Evolutionary conservation across 2,888 invertebrate genomes (phyloP).

Genomic region (Dasypolia templi): DNA sequence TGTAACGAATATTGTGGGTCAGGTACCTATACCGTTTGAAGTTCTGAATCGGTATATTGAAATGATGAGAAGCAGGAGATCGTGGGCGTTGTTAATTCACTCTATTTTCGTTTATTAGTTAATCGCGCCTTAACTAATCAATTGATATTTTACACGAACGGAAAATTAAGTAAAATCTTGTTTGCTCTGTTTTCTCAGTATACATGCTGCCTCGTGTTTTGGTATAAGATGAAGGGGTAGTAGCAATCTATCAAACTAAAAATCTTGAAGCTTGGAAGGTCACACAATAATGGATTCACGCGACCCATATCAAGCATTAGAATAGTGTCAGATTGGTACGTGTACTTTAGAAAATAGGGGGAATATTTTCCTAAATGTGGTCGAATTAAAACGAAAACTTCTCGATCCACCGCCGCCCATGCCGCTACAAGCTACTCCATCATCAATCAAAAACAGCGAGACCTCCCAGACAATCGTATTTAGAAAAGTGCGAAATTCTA

Average conservation of each 20-base stretch:
- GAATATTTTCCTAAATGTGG: slow-evolving; percentile 6
- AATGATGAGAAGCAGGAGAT: slow-evolving; percentile 64
- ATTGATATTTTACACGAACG: slow-evolving; percentile 37
- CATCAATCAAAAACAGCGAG: slow-evolving; percentile 55
- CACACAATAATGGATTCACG: slow-evolving; percentile 51
- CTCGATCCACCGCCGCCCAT: slow-evolving; percentile 1
- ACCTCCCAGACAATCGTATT: slow-evolving; percentile 61
- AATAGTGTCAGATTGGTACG: slow-evolving; percentile 43
- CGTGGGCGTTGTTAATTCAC: slow-evolving; percentile 35
- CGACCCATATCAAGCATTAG: slow-evolving; percentile 50
- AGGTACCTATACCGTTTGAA: slow-evolving; percentile 63
- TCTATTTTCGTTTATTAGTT: slow-evolving; percentile 19
- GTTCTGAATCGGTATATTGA: slow-evolving; percentile 68
- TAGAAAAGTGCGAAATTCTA: slow-evolving; percentile 69
- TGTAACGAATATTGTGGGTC: slow-evolving; percentile 69
- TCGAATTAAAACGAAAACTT: slow-evolving; percentile 17
- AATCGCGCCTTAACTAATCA: slow-evolving; percentile 21
- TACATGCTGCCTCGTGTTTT: slow-evolving; percentile 32
- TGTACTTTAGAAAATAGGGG: no score
- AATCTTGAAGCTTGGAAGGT: slow-evolving; percentile 35
- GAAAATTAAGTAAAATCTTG: slow-evolving; percentile 22
- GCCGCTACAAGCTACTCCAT: slow-evolving; percentile 7
- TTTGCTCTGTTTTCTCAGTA: slow-evolving; percentile 19
- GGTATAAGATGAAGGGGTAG: slow-evolving; percentile 22
- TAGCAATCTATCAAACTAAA: slow-evolving; percentile 44